Base-by-base conservation (phyloP, 23 tunicate species). In the Ascidia mentula region DNA sequence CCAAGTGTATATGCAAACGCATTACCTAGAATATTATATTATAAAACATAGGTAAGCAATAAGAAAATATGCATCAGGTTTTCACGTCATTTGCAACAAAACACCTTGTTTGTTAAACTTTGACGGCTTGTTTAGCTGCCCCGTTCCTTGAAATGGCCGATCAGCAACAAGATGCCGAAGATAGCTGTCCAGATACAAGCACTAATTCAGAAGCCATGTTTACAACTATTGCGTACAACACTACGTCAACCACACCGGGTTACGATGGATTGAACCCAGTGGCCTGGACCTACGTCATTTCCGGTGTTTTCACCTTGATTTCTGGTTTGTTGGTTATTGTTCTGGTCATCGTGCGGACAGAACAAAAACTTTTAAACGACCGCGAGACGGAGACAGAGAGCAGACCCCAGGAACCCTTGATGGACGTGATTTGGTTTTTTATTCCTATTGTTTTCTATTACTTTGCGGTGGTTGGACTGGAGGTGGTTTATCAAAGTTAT, bases 61-160 rank as follows among this genome's bases (percentile, higher is more conserved):
- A n/a, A n/a, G n/a, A n/a, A n/a, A n/a, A n/a, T n/a, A n/a, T n/a
- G n/a, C n/a, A n/a, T n/a, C n/a, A n/a, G n/a, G n/a, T n/a, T n/a
- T n/a, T n/a, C n/a, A n/a, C n/a, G n/a, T n/a, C n/a, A n/a, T n/a
- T n/a, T n/a, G n/a, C n/a, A n/a, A n/a, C n/a, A n/a, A n/a, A n/a
- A n/a, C n/a, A n/a, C n/a, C n/a, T n/a, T n/a, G n/a, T n/a, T n/a
- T n/a, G n/a, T n/a, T n/a, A n/a, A n/a, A n/a, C n/a, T n/a, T n/a
- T n/a, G n/a, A 9, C 65, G 22, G 22, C 24, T 53, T 53, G 28
- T 80, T 7, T 38, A 91, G 97, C 97, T 9, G 65, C 84, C n/a
- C 98, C 98, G 13, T 93, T 93, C 73, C 81, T 93, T 7, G 46
- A 85, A 37, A 78, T 84, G 93, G 98, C 98, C n/a, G 86, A 93